Base-by-base conservation (phyloP, 2,797 vertebrate species). In the Macropus fuliginosus region DNA sequence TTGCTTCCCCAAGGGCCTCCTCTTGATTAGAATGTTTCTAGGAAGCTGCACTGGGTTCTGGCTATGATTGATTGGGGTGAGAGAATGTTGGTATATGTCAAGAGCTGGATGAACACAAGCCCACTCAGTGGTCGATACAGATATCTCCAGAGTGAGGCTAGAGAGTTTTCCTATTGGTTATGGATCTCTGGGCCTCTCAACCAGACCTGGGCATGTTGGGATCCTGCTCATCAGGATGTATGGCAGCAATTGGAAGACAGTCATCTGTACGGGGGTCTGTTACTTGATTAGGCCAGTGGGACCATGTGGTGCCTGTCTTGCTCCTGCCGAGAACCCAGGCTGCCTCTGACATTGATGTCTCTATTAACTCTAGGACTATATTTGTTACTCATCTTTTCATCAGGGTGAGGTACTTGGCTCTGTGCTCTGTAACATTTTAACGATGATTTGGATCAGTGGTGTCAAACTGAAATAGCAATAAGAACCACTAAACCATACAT, bases 141-240 rank as follows among this genome's bases (percentile, higher is more conserved):
- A 28, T 13, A 10, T 24, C 27, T 55, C 56, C 0, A 13, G 4
- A 94, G 93, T 62, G 59, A 81, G 94, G 56, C 92, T 92, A 50
- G 91, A 93, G 54, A 92, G 55, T 92, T 98, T 98, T 97, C 95
- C 95, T 90, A 96, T 96, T 93, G 96, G 90, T 21, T 62, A n/a
- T 56, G 29, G 31, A 89, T 87, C 89, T 62, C 24, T 74, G 14
- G 31, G 8, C 40, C 92, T 93, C 74, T 94, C 0, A 0, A n/a
- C 56, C 12, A 24, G 81, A 91, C 56, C 46, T 93, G 8, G 24
- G 46, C 46, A 3, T 50, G 21, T 50, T 87, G 74, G 40, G 40
- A 87, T 27, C 40, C 40, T 11, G 24, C 74, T 87, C 16, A 9
- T 54, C 62, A 55, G 55, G 46, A 56, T 93, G 95, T 4, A 91